These are phyloP conservation scores for Creontiades dilutus DNA, from an alignment of 2,888 invertebrate genomes.

Conservation along the genomic window DNA sequence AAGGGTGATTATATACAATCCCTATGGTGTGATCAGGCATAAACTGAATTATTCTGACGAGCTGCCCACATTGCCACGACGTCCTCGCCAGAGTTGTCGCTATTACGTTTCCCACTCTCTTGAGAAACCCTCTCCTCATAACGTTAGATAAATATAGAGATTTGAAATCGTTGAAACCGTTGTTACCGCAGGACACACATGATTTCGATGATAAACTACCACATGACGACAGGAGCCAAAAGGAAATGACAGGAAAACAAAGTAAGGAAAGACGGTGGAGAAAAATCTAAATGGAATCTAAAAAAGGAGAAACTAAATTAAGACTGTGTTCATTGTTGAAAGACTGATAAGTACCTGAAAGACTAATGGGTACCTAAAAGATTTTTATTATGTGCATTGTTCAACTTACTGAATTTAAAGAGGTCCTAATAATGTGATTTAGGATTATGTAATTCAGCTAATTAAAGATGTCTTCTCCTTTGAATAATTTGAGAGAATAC, in stretches of 20 bases:
- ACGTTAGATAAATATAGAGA: background rate
- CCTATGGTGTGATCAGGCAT: background rate
- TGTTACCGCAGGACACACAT: constrained; percentile 11
- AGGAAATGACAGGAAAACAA: background rate
- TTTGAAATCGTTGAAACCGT: background rate
- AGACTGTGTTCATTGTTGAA: too few species aligned
- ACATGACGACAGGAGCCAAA: constrained; percentile 33
- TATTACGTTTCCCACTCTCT: background rate
- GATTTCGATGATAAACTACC: constrained; percentile 25
- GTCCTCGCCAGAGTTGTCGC: background rate
- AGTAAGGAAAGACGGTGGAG: too few species aligned
- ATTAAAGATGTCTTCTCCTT: too few species aligned
- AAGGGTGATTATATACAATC: constrained; percentile 12
- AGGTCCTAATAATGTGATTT: too few species aligned
- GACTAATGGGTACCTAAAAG: too few species aligned
- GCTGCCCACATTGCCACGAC: background rate
- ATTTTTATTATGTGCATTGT: too few species aligned
- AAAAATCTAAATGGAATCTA: too few species aligned
- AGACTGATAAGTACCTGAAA: too few species aligned
- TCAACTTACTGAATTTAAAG: too few species aligned
- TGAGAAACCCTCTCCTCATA: background rate
- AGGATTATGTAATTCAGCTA: too few species aligned
- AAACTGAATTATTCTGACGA: constrained; percentile 36
- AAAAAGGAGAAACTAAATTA: too few species aligned
- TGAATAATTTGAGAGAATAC: too few species aligned